Conservation (phyloP, 1,140 invertebrate species). For the Delia radicum region DNA sequence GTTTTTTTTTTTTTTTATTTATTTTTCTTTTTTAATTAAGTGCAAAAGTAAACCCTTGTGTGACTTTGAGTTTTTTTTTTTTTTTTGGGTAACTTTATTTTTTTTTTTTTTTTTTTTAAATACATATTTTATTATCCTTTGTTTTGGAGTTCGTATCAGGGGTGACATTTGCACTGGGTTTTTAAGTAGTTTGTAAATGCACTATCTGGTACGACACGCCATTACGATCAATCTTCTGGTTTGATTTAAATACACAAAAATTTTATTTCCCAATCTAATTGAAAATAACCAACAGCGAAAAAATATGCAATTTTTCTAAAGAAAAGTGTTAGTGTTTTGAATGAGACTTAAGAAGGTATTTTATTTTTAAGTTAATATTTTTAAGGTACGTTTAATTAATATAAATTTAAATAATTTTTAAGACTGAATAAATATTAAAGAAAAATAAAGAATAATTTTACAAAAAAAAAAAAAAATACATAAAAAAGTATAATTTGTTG, state of each 20-base stretch:
- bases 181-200: constrained; percentile 93
- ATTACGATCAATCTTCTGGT: constrained; percentile 59
- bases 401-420: not conserved
- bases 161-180: constrained; percentile 87
- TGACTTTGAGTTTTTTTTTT: not conserved
- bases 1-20: not conserved
- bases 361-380: not conserved
- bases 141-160: constrained; percentile 89
- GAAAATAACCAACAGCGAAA: not conserved
- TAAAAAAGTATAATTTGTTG: not conserved
- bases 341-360: not conserved
- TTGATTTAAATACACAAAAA: constrained; percentile 34
- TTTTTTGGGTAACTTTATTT: not conserved
- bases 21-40: not conserved
- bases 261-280: constrained; percentile 17
- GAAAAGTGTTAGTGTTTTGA: not conserved
- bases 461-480: not conserved
- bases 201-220: constrained; percentile 99
- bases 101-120: constrained; percentile 7
- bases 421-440: not conserved
- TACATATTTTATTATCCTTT: constrained; percentile 9
- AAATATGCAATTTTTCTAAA: constrained; percentile 42
- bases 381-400: not conserved
- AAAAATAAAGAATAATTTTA: not conserved
- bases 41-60: not conserved